Percentiles rank a stretch among this genome's conserved stretches.
These are phyloP conservation scores for Platycercus adscitus DNA, from an alignment of 2,113 vertebrate genomes.

Conservation along the genomic window DNA sequence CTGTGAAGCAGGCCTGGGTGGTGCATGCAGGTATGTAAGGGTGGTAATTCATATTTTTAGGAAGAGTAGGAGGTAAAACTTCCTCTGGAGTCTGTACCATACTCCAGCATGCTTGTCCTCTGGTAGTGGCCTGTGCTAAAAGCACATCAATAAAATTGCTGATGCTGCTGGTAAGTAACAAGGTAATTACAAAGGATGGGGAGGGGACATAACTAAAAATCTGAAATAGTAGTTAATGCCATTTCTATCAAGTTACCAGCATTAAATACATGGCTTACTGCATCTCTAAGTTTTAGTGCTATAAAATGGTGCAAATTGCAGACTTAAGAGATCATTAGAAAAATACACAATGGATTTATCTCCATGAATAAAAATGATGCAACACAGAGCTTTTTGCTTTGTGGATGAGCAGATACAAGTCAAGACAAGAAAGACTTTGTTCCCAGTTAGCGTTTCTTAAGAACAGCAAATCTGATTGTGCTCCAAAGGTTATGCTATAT, in stretches of 20 bases:
- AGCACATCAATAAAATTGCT: constrained; percentile 57
- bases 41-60: not conserved
- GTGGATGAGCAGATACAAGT: not conserved
- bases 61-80: constrained; percentile 14
- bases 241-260: constrained; percentile 43
- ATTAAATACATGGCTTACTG: constrained; percentile 58
- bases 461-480: not conserved
- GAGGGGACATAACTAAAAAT: constrained; percentile 27
- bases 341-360: constrained; percentile 54
- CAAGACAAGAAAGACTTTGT: not conserved
- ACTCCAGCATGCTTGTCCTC: constrained; percentile 45
- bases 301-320: constrained; percentile 32
- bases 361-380: constrained; percentile 44
- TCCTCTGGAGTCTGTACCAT: not conserved
- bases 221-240: constrained; percentile 27
- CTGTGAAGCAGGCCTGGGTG: not conserved
- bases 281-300: constrained; percentile 52
- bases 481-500: not conserved
- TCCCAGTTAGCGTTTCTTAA: not conserved
- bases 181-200: constrained; percentile 44
- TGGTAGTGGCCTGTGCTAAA: constrained; percentile 47
- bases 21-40: not conserved
- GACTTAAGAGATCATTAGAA: constrained; percentile 59
- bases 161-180: constrained; percentile 54
- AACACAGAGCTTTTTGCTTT: not conserved